These are phyloP conservation scores for Mustela erminea DNA, from an alignment of 2,797 vertebrate species.

Conservation along the genomic window DNA sequence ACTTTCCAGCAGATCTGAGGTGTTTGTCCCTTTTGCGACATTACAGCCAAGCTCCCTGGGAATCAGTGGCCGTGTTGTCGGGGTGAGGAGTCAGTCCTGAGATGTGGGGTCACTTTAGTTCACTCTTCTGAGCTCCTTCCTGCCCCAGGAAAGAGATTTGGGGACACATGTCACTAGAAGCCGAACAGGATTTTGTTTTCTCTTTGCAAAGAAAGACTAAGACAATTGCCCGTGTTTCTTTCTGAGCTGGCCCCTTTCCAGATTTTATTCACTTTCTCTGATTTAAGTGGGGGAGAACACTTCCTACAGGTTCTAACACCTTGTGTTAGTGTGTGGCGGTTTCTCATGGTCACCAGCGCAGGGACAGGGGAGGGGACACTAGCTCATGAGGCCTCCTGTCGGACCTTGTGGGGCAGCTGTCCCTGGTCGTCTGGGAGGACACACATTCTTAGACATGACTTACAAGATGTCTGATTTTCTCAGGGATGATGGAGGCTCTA, in stretches of 20 bases:
- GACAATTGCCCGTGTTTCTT: neutral
- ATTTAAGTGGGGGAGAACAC: neutral
- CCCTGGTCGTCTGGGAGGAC: neutral
- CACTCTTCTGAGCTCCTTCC: neutral
- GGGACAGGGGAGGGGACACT: neutral
- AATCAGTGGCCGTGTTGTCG: neutral
- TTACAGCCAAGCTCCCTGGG: neutral
- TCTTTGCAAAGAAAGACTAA: neutral
- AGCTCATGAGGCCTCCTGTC: neutral
- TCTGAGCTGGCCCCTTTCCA: neutral
- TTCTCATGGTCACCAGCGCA: neutral
- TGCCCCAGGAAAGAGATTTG: neutral
- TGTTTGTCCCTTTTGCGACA: neutral
- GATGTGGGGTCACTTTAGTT: rapidly evolving
- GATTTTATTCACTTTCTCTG: neutral
- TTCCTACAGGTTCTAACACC: neutral
- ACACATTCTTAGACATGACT: neutral
- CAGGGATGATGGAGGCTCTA: neutral
- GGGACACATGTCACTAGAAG: neutral
- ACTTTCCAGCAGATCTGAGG: constrained; percentile 32
- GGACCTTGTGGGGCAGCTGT: neutral
- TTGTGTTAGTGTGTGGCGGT: neutral
- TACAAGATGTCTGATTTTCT: neutral
- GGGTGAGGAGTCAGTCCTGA: neutral
- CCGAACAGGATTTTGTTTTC: neutral